Conservation (phyloP, 2,888 invertebrate genomes). For the Protophormia terraenovae region DNA sequence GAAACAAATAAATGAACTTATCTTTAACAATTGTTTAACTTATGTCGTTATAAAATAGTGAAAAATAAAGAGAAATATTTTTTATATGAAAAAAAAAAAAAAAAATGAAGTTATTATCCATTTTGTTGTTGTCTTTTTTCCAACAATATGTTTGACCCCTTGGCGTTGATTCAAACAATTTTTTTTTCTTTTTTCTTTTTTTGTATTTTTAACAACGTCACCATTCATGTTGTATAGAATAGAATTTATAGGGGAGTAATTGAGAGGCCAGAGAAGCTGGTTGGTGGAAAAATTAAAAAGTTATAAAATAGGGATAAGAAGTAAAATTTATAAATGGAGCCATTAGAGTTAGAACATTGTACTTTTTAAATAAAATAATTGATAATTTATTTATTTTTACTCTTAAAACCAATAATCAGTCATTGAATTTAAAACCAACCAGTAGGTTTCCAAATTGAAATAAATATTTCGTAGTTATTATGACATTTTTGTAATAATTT, state of each 20-base stretch:
- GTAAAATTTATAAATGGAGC: background rate
- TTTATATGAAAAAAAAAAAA: conserved; percentile 10
- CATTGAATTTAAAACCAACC: no score
- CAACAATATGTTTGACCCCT: conserved; percentile 51
- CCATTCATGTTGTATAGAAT: conserved; percentile 43
- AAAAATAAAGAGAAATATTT: conserved; percentile 25
- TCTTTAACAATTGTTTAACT: conserved; percentile 60
- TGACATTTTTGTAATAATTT: no score
- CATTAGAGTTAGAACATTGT: no score
- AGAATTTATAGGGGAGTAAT: conserved; percentile 28
- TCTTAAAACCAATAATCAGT: no score
- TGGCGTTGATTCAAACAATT: conserved; percentile 63
- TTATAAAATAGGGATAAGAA: background rate
- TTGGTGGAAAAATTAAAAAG: background rate
- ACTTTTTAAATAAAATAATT: no score
- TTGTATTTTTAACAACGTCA: background rate
- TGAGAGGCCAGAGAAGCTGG: background rate
- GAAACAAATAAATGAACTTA: conserved; percentile 58
- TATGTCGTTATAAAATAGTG: conserved; percentile 58
- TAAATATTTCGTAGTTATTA: no score
- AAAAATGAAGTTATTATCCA: conserved; percentile 43
- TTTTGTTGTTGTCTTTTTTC: conserved; percentile 8
- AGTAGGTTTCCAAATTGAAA: no score
- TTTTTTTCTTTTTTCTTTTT: conserved; percentile 24
- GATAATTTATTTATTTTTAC: no score